These are phyloP conservation scores for Spea multiplicata DNA, from an alignment of 2,113 vertebrate genomes.

Conservation along the genomic window DNA sequence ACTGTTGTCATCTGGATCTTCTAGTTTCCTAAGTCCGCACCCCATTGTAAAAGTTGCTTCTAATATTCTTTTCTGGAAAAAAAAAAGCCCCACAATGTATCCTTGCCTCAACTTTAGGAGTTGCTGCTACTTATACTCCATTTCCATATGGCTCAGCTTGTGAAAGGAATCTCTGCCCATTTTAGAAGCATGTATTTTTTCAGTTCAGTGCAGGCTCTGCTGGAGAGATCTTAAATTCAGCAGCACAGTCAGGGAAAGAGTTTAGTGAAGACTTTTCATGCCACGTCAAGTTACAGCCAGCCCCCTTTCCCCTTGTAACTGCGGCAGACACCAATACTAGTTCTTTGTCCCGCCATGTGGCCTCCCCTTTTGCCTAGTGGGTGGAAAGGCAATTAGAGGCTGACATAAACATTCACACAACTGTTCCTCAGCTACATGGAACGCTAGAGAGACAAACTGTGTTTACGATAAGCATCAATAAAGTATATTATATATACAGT, in stretches of 20 bases:
- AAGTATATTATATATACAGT: too few relatives aligned
- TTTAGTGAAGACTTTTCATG: slow-evolving; percentile 73
- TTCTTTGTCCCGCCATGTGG: slow-evolving; percentile 71
- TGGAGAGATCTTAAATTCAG: slow-evolving; percentile 52
- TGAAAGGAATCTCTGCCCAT: slow-evolving; percentile 60
- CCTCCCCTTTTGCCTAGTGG: slow-evolving; percentile 61
- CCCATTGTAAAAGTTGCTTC: slow-evolving; percentile 79
- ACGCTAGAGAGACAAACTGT: too few relatives aligned
- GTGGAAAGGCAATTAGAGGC: slow-evolving; percentile 34
- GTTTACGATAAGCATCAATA: too few relatives aligned
- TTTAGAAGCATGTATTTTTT: slow-evolving; percentile 43
- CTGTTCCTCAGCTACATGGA: too few relatives aligned
- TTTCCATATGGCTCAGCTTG: slow-evolving; percentile 42
- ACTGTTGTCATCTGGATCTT: slow-evolving; percentile 93
- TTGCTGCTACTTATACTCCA: slow-evolving; percentile 32
- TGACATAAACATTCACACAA: slow-evolving; percentile 2
- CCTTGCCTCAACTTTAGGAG: slow-evolving; percentile 53
- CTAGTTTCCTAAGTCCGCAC: slow-evolving; percentile 93
- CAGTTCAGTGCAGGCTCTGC: slow-evolving; percentile 48
- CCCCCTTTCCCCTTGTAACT: slow-evolving; percentile 65
- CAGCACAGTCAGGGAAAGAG: slow-evolving; percentile 58
- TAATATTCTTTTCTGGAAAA: slow-evolving; percentile 58
- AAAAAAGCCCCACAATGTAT: slow-evolving; percentile 46
- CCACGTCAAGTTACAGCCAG: slow-evolving; percentile 79
- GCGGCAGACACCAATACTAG: slow-evolving; percentile 65